Conservation (phyloP, 2,888 invertebrate species). For the Caenorhabditis uteleia region DNA sequence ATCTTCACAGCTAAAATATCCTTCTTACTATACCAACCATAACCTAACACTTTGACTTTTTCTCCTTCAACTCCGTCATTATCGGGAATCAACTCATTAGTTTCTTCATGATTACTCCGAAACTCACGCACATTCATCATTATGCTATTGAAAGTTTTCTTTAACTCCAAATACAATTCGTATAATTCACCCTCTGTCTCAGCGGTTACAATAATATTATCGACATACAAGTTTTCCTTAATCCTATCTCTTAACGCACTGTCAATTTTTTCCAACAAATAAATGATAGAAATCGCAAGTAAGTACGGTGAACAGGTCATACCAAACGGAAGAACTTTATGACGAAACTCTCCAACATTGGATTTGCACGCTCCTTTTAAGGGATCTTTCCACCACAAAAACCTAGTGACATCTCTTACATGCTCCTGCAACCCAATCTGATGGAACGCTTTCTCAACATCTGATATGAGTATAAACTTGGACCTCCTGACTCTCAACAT, state of each 20-base stretch:
- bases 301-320: conserved; percentile 34
- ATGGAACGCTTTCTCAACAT: conserved; percentile 56
- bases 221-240: conserved; percentile 2
- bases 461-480: conserved; percentile 19
- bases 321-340: conserved; percentile 47
- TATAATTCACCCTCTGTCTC: neutral
- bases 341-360: conserved; percentile 38
- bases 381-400: conserved; percentile 44
- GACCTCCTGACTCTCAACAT: conserved; percentile 22
- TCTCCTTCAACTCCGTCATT: neutral
- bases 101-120: neutral
- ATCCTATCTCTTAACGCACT: neutral
- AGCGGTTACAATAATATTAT: neutral
- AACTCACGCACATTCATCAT: neutral
- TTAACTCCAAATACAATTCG: too few relatives aligned
- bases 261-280: too few relatives aligned
- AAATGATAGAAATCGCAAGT: conserved; percentile 29
- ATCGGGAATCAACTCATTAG: neutral
- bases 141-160: neutral
- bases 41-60: conserved; percentile 4
- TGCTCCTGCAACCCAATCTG: conserved; percentile 25
- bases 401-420: conserved; percentile 36
- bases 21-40: neutral
- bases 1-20: conserved; percentile 1
- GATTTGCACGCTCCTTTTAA: conserved; percentile 2